Evolutionary conservation across 1,140 invertebrate species (phyloP).

Genomic region (Gonioctena quinquepunctata): DNA sequence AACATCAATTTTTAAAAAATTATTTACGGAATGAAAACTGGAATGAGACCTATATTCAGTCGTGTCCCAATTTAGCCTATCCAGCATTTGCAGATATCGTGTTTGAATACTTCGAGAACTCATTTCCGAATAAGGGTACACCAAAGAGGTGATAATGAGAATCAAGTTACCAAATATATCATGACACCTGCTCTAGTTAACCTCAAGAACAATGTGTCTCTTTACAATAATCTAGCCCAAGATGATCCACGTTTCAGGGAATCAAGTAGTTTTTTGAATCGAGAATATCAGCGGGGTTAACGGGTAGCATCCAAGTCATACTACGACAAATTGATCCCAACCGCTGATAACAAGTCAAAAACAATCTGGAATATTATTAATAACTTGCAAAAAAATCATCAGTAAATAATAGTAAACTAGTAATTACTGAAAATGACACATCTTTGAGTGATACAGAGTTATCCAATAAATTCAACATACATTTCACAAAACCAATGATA

Average conservation of each 20-base stretch:
- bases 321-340: neutral
- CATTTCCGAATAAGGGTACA: neutral
- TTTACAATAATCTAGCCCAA: neutral
- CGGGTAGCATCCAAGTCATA: neutral
- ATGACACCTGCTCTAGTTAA: neutral
- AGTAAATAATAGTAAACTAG: neutral
- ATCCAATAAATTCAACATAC: slow-evolving; percentile 5
- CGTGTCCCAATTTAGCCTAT: neutral
- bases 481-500: slow-evolving; percentile 2
- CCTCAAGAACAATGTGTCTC: neutral
- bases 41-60: neutral
- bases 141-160: too few species aligned
- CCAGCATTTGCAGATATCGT: neutral
- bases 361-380: too few species aligned
- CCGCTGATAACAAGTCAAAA: too few species aligned
- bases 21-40: neutral
- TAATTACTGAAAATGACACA: neutral
- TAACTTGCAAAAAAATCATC: too few species aligned
- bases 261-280: slow-evolving; percentile 1
- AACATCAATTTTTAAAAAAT: neutral
- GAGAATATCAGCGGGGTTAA: neutral
- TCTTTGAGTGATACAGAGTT: neutral
- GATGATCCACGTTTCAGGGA: neutral
- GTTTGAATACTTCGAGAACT: neutral
- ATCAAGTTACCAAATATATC: neutral